Evolutionary conservation across 2,888 invertebrate species (phyloP).

Genomic region (Pachliopta kotzebuea): DNA sequence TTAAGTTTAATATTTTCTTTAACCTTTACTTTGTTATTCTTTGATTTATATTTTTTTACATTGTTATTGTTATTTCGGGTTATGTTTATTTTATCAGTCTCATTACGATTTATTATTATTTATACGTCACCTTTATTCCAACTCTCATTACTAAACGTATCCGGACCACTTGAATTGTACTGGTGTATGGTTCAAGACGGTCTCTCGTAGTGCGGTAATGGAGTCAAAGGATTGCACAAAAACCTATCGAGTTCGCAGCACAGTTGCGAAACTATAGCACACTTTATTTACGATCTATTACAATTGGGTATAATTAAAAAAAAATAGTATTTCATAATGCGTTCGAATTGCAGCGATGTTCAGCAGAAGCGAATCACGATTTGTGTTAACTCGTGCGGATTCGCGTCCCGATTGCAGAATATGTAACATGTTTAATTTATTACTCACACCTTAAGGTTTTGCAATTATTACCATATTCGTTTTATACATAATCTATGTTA

Average conservation of each 20-base stretch:
- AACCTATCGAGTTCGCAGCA: neutral
- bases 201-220: neutral
- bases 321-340: slow-evolving; percentile 13
- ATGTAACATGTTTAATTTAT: neutral
- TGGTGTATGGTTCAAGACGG: neutral
- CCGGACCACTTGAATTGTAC: too few species aligned
- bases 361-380: slow-evolving; percentile 17
- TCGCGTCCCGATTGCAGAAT: slow-evolving; percentile 6
- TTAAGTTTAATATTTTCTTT: too few species aligned
- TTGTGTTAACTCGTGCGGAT: neutral
- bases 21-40: too few species aligned
- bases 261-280: neutral
- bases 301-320: slow-evolving; percentile 9
- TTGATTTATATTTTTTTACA: too few species aligned
- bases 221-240: neutral
- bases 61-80: too few species aligned
- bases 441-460: neutral
- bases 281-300: slow-evolving; percentile 3
- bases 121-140: too few species aligned
- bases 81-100: too few species aligned
- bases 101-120: too few species aligned
- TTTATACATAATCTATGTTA: too few species aligned
- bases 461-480: neutral
- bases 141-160: too few species aligned
- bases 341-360: slow-evolving; percentile 14